Conservation (phyloP, 2,113 vertebrate genomes). For the Psittacula cyanocephala region DNA sequence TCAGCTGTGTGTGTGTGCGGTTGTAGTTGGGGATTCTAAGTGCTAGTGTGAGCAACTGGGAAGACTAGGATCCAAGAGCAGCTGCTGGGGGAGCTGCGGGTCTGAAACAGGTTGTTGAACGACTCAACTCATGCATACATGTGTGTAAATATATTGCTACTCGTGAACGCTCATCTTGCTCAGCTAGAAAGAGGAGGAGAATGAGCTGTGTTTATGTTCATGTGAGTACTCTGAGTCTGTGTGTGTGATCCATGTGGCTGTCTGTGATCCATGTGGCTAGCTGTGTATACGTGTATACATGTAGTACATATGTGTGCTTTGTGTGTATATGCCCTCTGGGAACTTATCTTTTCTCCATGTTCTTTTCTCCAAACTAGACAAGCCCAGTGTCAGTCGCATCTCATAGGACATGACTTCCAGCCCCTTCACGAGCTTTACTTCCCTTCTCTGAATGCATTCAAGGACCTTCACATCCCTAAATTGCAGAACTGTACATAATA, state of each 20-base stretch:
- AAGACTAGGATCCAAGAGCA: not conserved
- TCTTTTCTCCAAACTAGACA: no score
- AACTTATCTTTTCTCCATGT: not conserved
- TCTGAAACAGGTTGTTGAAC: not conserved
- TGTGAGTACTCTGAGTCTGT: no score
- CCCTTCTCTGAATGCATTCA: not conserved
- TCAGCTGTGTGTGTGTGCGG: fast-evolving
- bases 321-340: not conserved
- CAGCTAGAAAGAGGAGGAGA: not conserved
- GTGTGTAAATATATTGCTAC: fast-evolving
- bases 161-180: fast-evolving
- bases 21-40: not conserved
- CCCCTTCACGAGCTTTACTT: not conserved
- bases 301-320: not conserved
- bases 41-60: not conserved
- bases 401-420: not conserved
- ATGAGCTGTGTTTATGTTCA: not conserved
- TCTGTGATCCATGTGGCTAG: not conserved
- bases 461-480: not conserved
- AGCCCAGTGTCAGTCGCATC: no score
- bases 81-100: not conserved
- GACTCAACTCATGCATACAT: fast-evolving
- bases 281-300: fast-evolving
- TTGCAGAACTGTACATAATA: not conserved
- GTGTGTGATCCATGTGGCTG: not conserved